phyloP scores from a whole-genome alignment of 2,888 invertebrate genomes.

The Limenitis arthemis region DNA sequence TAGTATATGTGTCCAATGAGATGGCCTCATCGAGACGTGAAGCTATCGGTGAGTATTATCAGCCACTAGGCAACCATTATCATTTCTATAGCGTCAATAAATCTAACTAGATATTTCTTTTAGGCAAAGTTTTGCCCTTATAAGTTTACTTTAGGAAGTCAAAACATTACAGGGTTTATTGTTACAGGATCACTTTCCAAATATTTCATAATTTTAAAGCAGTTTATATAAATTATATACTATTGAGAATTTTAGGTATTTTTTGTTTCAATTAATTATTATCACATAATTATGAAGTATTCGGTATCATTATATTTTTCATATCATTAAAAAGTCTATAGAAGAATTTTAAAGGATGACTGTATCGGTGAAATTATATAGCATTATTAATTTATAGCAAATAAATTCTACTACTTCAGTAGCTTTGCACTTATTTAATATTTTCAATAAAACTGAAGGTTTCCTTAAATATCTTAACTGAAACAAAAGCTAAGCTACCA shows the following conservation, averaged over 20 bases:
- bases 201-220: slow-evolving; percentile 18
- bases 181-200: slow-evolving; percentile 6
- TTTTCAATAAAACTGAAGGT: background rate
- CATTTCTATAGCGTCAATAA: slow-evolving; percentile 25
- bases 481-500: slow-evolving; percentile 35
- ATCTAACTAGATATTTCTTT: slow-evolving; percentile 16
- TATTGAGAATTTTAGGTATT: background rate
- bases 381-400: slow-evolving; percentile 7
- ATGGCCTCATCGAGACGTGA: slow-evolving; percentile 57
- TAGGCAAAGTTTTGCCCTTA: slow-evolving; percentile 10
- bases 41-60: slow-evolving; percentile 59
- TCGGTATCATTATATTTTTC: slow-evolving; percentile 5
- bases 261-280: background rate
- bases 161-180: slow-evolving; percentile 11
- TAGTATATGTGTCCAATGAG: slow-evolving; percentile 59
- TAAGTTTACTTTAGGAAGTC: slow-evolving; percentile 8
- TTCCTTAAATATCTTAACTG: background rate
- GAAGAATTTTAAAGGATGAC: slow-evolving; percentile 8
- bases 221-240: background rate
- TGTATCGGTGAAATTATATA: slow-evolving; percentile 5
- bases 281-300: slow-evolving; percentile 10
- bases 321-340: background rate
- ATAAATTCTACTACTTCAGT: slow-evolving; percentile 18
- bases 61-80: slow-evolving; percentile 33
- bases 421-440: slow-evolving; percentile 11